Base-by-base conservation (phyloP, 2,888 invertebrate species). In the Apocheima hispidaria region DNA sequence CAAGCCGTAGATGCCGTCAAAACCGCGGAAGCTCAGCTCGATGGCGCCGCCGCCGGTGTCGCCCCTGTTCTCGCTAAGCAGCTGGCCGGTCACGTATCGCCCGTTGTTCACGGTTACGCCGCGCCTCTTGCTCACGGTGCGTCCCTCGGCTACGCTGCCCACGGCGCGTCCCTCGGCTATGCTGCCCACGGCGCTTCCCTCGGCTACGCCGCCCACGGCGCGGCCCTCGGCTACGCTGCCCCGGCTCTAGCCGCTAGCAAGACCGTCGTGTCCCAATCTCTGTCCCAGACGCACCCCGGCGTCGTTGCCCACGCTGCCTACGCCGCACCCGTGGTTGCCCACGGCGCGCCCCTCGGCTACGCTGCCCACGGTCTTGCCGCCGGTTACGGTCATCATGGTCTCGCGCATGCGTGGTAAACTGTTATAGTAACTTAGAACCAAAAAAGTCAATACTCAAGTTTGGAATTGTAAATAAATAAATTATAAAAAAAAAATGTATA, bases 361-460 rank as follows among this genome's bases (percentile, higher is more conserved):
- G 69, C 68, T 58, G 65, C 60, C 40, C 73, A 70, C 59, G 69
- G 70, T 33, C 72, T 72, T 57, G 70, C 69, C 65, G 76, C 74
- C 63, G 60, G 65, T 5, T 59, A 65, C 63, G 77, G 76, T 28
- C 77, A 78, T 70, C 77, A 78, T 70, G 80, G 78, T 59, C 70
- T 78, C 70, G 76, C 79, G 63, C 79, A 89, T 82, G 89, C 78
- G 82, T 91, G 90, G 90, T 90, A 90, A 88, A 86, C 86, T 91
- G 90, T 92, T 90, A 90, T 90, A 88, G 62, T 70, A 55, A 77
- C 85, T 85, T 82, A 84, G 82, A 85, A 85, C 85, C 81, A 86
- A 90, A 87, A 80, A 80, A 82, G 74, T 76, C 79, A 88, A 90
- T 89, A 90, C 89, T 90, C 90, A 89, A 85, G 84, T 84, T 83